A percentile compares a stretch with the other conserved stretches of the same genome.
These are phyloP conservation scores for Strigops habroptila DNA, from an alignment of 2,113 vertebrate genomes.

Conservation along the genomic window DNA sequence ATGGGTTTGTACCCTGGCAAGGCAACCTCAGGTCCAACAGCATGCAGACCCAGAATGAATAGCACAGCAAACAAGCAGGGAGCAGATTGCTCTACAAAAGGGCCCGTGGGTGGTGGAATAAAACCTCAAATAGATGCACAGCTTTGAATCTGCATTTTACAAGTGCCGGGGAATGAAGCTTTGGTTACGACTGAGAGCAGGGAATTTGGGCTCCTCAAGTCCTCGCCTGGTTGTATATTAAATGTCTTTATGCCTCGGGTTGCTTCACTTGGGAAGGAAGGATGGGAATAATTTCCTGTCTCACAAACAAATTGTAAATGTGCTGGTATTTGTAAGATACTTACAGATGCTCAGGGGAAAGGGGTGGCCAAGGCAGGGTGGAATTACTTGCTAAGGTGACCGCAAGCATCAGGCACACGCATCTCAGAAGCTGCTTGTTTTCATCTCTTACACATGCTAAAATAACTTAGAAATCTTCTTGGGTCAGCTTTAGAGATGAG, in stretches of 20 bases:
- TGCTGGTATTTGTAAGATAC: neutral
- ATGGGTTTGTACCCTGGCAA: neutral
- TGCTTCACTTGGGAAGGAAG: neutral
- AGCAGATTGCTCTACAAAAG: neutral
- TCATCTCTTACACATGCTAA: neutral
- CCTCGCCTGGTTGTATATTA: no score
- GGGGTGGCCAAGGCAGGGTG: neutral
- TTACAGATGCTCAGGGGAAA: neutral
- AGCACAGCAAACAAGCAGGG: neutral
- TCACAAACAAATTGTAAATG: neutral
- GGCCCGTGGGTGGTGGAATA: neutral
- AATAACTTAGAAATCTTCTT: neutral
- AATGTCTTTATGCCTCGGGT: neutral
- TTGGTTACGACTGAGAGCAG: neutral
- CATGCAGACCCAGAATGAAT: neutral
- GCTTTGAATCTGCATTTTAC: neutral
- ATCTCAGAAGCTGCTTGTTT: neutral
- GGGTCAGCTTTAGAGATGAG: neutral
- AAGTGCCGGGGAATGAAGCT: neutral
- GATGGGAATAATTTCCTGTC: neutral
- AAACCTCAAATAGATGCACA: neutral
- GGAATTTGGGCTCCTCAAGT: neutral
- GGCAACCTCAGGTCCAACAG: neutral
- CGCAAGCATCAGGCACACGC: neutral
- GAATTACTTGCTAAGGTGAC: neutral